Conservation (phyloP, 2,797 vertebrate genomes). For the Benthosema pterotum region DNA sequence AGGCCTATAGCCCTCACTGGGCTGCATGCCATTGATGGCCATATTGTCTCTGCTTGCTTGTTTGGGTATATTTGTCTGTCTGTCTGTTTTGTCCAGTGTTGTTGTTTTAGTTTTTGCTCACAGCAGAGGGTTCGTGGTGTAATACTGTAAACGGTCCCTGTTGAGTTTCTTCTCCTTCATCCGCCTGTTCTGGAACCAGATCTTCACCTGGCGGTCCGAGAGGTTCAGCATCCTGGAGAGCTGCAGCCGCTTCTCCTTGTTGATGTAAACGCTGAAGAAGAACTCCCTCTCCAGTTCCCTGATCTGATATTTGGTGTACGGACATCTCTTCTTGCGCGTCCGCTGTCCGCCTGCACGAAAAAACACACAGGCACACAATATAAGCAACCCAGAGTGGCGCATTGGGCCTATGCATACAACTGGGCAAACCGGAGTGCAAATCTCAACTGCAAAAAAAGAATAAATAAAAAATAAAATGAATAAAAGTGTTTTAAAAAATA, state of each 20-base stretch:
- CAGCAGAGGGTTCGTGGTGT: slow-evolving; percentile 93
- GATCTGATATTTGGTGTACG: slow-evolving; percentile 98
- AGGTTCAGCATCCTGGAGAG: slow-evolving; percentile 97
- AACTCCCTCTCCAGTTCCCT: slow-evolving; percentile 98
- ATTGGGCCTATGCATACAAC: too few species aligned
- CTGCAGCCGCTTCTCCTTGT: slow-evolving; percentile 98
- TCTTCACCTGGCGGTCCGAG: slow-evolving; percentile 98
- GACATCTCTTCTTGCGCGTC: slow-evolving; percentile 96
- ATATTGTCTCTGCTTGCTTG: neutral
- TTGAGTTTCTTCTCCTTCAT: slow-evolving; percentile 99
- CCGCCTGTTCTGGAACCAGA: slow-evolving; percentile 99
- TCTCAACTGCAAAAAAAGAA: too few species aligned
- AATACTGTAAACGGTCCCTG: slow-evolving; percentile 99
- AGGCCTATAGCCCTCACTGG: slow-evolving; percentile 10
- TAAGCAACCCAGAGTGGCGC: neutral
- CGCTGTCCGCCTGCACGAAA: slow-evolving; percentile 87
- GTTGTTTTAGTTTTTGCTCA: too few species aligned
- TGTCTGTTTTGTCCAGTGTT: slow-evolving; percentile 47
- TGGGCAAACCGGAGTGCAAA: too few species aligned
- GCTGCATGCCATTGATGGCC: slow-evolving; percentile 19
- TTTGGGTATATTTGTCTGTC: neutral
- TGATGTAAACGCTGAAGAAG: slow-evolving; percentile 99
- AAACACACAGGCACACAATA: slow-evolving; percentile 52
- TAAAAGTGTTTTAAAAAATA: too few species aligned
- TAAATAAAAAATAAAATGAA: too few species aligned